A percentile compares a stretch with the other conserved stretches of the same genome.
phyloP scores from a whole-genome alignment of 2,888 invertebrate species.

The Acanthoscelides obtectus region DNA sequence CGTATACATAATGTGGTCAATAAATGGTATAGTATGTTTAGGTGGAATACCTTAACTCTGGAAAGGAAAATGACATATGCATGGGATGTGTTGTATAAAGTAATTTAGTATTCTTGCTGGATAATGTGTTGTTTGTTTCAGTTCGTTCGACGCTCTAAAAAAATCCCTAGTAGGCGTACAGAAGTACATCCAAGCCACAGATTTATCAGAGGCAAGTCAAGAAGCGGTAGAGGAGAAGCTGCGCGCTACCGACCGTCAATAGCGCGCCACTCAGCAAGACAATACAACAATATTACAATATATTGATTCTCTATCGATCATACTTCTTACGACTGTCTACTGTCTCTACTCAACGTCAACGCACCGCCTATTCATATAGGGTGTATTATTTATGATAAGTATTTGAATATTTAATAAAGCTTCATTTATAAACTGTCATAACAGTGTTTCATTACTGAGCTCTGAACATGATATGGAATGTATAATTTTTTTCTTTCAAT shows the following conservation, averaged over 20 bases:
- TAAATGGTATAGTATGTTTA: too few relatives aligned
- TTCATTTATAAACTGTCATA: conserved; percentile 47
- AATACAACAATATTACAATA: too few relatives aligned
- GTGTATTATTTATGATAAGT: conserved; percentile 48
- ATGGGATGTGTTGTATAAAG: too few relatives aligned
- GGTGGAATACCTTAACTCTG: too few relatives aligned
- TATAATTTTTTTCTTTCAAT: background rate
- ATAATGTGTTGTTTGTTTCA: conserved; percentile 61
- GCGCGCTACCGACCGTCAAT: conserved; percentile 92
- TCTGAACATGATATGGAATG: background rate
- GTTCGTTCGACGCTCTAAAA: conserved; percentile 97
- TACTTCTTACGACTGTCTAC: conserved; percentile 38
- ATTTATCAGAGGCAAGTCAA: conserved; percentile 88
- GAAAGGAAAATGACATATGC: too few relatives aligned
- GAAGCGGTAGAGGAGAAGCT: conserved; percentile 92
- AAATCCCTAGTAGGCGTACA: conserved; percentile 94
- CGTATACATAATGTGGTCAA: too few relatives aligned
- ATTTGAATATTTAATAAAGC: conserved; percentile 49
- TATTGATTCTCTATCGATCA: conserved; percentile 17
- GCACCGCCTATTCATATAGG: conserved; percentile 39
- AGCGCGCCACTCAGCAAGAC: conserved; percentile 33
- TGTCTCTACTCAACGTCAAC: conserved; percentile 39
- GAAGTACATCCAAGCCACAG: conserved; percentile 96
- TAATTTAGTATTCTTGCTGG: too few relatives aligned
- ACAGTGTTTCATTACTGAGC: conserved; percentile 13